phyloP scores from a whole-genome alignment of 2,797 vertebrate genomes.

The Leucoraja ocellata region DNA sequence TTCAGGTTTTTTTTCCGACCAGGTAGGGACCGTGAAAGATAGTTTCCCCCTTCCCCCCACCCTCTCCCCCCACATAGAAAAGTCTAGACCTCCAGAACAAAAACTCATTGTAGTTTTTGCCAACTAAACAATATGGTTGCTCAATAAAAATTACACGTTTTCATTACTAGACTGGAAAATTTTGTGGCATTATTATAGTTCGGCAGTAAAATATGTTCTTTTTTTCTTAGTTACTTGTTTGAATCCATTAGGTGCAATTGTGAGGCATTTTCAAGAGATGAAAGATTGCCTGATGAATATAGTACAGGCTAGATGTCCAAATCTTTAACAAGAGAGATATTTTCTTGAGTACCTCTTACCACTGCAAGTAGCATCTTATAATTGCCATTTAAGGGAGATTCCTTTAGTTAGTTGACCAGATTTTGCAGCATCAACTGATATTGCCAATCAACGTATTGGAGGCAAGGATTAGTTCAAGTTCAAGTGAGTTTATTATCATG shows the following conservation, averaged over 20 bases:
- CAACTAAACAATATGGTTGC: neutral
- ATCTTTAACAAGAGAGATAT: neutral
- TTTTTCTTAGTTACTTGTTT: neutral
- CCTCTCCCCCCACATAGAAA: too few relatives aligned
- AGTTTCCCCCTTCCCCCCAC: too few relatives aligned
- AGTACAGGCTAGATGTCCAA: neutral
- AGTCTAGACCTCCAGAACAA: too few relatives aligned
- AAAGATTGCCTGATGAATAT: neutral
- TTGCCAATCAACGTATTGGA: neutral
- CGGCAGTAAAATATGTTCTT: neutral
- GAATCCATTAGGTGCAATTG: neutral
- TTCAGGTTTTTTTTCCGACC: too few relatives aligned
- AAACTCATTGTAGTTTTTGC: neutral
- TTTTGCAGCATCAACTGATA: neutral
- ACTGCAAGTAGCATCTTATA: neutral
- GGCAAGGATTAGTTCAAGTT: too few relatives aligned
- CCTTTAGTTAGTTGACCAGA: neutral
- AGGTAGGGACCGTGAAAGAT: too few relatives aligned
- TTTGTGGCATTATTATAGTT: neutral
- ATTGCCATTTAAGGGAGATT: neutral
- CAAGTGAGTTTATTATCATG: too few relatives aligned
- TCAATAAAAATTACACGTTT: neutral
- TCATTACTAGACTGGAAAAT: neutral
- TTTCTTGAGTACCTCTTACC: neutral
- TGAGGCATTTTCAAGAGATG: neutral